Conservation (phyloP, 2,888 invertebrate genomes). For the Oscheius onirici region DNA sequence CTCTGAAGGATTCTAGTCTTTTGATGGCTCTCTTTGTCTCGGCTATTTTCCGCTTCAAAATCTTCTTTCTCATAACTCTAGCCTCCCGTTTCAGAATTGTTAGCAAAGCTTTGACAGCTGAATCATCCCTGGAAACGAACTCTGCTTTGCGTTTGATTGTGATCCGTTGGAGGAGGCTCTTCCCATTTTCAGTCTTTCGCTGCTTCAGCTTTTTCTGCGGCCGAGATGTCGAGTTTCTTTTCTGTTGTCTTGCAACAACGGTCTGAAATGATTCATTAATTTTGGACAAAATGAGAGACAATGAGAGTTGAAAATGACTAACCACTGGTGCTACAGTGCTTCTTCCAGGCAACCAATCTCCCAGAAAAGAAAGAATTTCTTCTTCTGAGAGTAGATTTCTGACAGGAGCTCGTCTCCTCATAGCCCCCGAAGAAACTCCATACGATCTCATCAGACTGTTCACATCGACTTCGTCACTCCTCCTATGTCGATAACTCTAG, state of each 20-base stretch:
- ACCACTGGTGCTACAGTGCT: conserved; percentile 22
- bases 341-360: conserved; percentile 16
- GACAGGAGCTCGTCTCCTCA: conserved; percentile 13
- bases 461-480: conserved; percentile 5
- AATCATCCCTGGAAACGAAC: not conserved
- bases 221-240: not conserved
- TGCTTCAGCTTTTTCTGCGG: not conserved
- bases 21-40: conserved; percentile 14
- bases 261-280: not conserved
- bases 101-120: not conserved
- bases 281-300: too few species aligned
- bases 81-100: conserved; percentile 13
- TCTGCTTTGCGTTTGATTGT: not conserved
- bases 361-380: conserved; percentile 12
- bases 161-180: not conserved
- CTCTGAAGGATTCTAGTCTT: not conserved
- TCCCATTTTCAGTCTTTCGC: not conserved
- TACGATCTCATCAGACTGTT: not conserved
- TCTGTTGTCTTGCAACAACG: not conserved
- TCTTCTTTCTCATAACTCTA: not conserved
- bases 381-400: conserved; percentile 8
- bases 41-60: conserved; percentile 13
- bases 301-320: too few species aligned
- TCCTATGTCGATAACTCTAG: conserved; percentile 17
- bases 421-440: not conserved